Evolutionary conservation across 2,797 vertebrate species (phyloP).

Genomic region (Acanthiza pusilla): DNA sequence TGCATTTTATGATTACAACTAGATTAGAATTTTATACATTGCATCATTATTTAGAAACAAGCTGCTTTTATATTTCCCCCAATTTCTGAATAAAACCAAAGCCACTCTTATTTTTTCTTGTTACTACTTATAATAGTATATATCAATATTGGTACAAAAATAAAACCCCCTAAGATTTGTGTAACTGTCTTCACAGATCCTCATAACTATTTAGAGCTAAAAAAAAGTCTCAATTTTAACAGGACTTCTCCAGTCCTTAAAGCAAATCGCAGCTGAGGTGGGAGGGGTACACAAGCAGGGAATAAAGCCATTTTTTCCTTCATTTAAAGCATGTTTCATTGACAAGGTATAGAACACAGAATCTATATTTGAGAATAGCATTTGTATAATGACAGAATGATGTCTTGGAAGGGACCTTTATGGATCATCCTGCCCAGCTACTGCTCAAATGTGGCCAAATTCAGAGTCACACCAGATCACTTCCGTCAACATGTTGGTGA

Average conservation of each 20-base stretch:
- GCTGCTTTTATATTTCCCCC: neutral
- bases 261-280: neutral
- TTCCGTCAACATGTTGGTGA: neutral
- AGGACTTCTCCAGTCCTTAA: neutral
- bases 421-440: neutral
- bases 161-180: neutral
- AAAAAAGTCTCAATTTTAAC: neutral
- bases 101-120: neutral
- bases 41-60: neutral
- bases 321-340: neutral
- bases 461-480: neutral
- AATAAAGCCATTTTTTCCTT: neutral
- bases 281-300: neutral
- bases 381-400: neutral
- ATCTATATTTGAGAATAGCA: neutral
- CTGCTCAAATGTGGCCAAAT: neutral
- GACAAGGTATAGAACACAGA: neutral
- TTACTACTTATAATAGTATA: neutral
- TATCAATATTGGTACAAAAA: neutral
- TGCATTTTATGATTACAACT: conserved; percentile 32
- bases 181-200: neutral
- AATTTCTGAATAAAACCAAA: neutral
- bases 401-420: neutral
- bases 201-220: neutral
- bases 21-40: conserved; percentile 12